Percentiles rank a stretch among this genome's conserved stretches.
Evolutionary conservation across 2,888 invertebrate species (phyloP).

Genomic region (Lydus trimaculatus): DNA sequence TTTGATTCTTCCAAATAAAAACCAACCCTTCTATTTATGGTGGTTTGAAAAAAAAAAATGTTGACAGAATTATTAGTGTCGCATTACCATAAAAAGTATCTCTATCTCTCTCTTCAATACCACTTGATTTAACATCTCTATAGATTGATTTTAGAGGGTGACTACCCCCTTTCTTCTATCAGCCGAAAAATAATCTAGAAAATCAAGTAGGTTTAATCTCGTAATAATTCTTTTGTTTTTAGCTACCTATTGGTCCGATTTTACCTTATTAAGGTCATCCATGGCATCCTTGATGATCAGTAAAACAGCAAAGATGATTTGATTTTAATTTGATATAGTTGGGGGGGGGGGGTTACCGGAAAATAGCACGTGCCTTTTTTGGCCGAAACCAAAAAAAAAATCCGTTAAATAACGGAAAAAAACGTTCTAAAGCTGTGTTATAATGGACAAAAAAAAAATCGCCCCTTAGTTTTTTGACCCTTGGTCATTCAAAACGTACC

Average conservation of each 20-base stretch:
- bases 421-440: too few relatives aligned
- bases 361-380: slow-evolving; percentile 11
- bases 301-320: too few relatives aligned
- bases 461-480: slow-evolving; percentile 44
- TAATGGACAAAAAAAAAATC: slow-evolving; percentile 30
- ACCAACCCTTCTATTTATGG: slow-evolving; percentile 33
- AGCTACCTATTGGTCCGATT: not conserved
- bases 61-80: slow-evolving; percentile 56
- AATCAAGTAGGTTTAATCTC: not conserved
- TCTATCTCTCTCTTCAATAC: not conserved
- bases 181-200: not conserved
- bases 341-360: not conserved
- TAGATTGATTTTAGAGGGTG: not conserved
- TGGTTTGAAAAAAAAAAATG: slow-evolving; percentile 35
- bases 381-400: slow-evolving; percentile 42
- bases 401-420: slow-evolving; percentile 51
- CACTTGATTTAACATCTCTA: not conserved
- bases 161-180: not conserved
- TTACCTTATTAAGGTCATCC: not conserved
- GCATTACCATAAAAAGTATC: slow-evolving; percentile 37
- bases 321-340: too few relatives aligned
- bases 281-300: not conserved
- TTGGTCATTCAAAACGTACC: slow-evolving; percentile 39
- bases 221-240: too few relatives aligned
- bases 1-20: slow-evolving; percentile 5